These are phyloP conservation scores for Proales similis DNA, from an alignment of 1,140 invertebrate species.

Conservation along the genomic window DNA sequence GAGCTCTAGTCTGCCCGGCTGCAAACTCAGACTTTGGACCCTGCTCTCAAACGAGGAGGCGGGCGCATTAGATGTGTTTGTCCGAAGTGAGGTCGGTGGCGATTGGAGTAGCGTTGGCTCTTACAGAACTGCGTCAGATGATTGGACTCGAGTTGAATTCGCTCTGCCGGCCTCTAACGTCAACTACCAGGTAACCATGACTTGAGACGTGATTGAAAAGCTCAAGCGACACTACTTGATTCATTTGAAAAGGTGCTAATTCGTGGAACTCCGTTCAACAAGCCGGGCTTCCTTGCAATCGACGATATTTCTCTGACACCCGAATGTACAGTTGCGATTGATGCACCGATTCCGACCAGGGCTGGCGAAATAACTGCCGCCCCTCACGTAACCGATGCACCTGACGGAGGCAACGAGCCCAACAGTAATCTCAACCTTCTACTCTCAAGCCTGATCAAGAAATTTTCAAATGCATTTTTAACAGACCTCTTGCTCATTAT, in stretches of 20 bases:
- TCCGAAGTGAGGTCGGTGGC: neutral
- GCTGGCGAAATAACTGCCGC: constrained; percentile 22
- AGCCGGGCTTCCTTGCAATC: constrained; percentile 47
- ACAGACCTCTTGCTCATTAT: too few species aligned
- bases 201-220: neutral
- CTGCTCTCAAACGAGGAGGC: constrained; percentile 10
- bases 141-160: constrained; percentile 11
- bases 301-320: constrained; percentile 51
- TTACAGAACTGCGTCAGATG: neutral
- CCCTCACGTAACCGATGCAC: too few species aligned
- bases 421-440: too few species aligned
- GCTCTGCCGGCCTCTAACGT: neutral
- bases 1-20: constrained; percentile 9
- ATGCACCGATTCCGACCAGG: constrained; percentile 22
- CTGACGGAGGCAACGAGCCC: too few species aligned
- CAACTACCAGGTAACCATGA: neutral
- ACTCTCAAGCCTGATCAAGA: too few species aligned
- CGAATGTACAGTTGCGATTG: constrained; percentile 40
- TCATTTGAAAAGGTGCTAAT: constrained; percentile 45
- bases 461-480: too few species aligned
- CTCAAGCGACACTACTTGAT: neutral
- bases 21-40: constrained; percentile 3
- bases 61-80: constrained; percentile 1
- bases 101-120: neutral
- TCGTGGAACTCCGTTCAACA: constrained; percentile 42